Evolutionary conservation across 2,113 vertebrate species (phyloP), one percentile per base, ranked within the genome.

Genomic region (Eclectus roratus): DNA sequence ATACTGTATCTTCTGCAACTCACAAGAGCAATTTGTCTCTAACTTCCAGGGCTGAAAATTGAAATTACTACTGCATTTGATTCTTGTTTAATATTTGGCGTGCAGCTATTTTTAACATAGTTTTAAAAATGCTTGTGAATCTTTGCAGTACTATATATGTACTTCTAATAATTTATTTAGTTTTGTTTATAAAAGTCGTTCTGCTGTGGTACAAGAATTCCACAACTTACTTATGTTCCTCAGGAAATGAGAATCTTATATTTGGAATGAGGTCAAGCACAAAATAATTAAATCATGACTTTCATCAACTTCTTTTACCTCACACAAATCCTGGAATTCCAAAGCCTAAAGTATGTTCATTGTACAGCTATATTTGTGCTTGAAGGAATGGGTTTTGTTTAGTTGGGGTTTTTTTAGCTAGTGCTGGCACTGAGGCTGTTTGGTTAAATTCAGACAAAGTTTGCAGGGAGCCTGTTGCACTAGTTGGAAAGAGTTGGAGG

Each of bases 171-270:
- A 23, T 82, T 73, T 66, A 25, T 85, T 73, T 37, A 15, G 17
- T 72, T 88, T 80, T 95, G 43, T 43, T 85, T 88, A n/a, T 71
- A 55, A 82, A 95, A 77, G n/a, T 90, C 55, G n/a, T 73, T 94
- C 39, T 83, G 9, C 65, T 80, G 15, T 83, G 47, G 39, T 86
- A 55, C 24, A 41, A 73, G 66, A 88, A 85, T 82, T 88, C 78
- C 66, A 58, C 79, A 55, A 78, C 47, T 92, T 94, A 86, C 90
- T 88, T 86, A 27, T 47, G 65, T 96, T 96, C 83, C 49, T 86
- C 17, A 49, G 85, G 80, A 95, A 94, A 91, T 66, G 29, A 85
- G 66, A 79, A 15, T 74, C 68, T 85, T 88, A 27, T n/a, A 79
- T 35, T 89, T 84, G 60, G 53, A 79, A 14, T 56, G 35, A 17